Evolutionary conservation across 2,888 invertebrate species (phyloP).

Genomic region (Chrysina gloriosa): DNA sequence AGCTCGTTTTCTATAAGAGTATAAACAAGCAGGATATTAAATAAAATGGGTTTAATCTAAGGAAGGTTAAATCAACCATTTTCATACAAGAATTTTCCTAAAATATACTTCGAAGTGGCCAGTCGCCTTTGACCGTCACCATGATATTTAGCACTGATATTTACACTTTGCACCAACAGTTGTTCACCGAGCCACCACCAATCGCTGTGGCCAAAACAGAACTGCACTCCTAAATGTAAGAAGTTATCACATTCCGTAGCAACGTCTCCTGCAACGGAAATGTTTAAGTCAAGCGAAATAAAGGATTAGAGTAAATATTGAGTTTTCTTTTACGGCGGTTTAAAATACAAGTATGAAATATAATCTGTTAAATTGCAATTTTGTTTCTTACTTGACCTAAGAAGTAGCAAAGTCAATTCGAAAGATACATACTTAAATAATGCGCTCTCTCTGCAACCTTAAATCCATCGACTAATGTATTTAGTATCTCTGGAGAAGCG

Average conservation of each 20-base stretch:
- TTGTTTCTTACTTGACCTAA: too few relatives aligned
- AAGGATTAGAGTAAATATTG: too few relatives aligned
- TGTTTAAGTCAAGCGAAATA: too few relatives aligned
- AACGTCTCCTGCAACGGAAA: slow-evolving; percentile 44
- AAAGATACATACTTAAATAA: slow-evolving; percentile 50
- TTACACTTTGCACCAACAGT: slow-evolving; percentile 66
- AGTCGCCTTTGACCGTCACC: slow-evolving; percentile 67
- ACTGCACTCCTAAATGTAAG: slow-evolving; percentile 64
- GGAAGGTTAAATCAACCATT: slow-evolving; percentile 64
- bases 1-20: slow-evolving; percentile 46
- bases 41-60: neutral
- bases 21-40: neutral
- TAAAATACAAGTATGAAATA: too few relatives aligned
- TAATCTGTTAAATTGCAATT: too few relatives aligned
- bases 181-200: slow-evolving; percentile 72
- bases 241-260: slow-evolving; percentile 60
- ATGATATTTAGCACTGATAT: slow-evolving; percentile 64
- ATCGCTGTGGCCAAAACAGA: slow-evolving; percentile 62
- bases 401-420: too few relatives aligned
- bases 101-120: slow-evolving; percentile 67
- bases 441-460: slow-evolving; percentile 55
- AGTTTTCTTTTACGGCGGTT: too few relatives aligned
- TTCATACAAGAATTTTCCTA: slow-evolving; percentile 68
- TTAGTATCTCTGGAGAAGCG: slow-evolving; percentile 55
- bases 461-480: slow-evolving; percentile 53